Conservation (phyloP, 2,797 vertebrate species). For the Hapalemur alaotrensis region DNA sequence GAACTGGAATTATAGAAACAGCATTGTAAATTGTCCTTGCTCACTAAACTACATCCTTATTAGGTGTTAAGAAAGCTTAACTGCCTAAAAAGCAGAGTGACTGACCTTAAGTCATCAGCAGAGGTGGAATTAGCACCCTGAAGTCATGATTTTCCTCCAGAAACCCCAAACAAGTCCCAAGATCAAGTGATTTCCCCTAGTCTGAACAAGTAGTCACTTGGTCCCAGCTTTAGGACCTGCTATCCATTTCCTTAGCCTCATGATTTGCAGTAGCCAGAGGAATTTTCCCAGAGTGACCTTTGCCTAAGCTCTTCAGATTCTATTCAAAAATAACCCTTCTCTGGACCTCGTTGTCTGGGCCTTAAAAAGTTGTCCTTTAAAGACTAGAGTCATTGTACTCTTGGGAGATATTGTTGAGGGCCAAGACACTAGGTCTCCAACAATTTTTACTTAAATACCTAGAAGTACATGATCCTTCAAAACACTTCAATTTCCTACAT, state of each 20-base stretch:
- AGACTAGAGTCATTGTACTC: not conserved
- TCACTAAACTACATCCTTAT: not conserved
- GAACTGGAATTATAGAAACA: slow-evolving; percentile 74
- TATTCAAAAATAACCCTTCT: slow-evolving; percentile 10
- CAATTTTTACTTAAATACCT: not conserved
- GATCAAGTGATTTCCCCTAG: not conserved
- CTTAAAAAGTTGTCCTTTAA: not conserved
- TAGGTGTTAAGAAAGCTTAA: slow-evolving; percentile 12
- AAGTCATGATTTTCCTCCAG: slow-evolving; percentile 19
- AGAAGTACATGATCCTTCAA: not conserved
- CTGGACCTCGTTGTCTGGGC: not conserved
- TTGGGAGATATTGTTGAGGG: not conserved
- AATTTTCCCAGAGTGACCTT: not conserved
- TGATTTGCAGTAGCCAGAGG: not conserved
- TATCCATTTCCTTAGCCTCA: not conserved
- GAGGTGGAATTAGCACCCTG: not conserved
- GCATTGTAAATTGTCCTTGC: slow-evolving; percentile 12
- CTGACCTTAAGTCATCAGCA: not conserved
- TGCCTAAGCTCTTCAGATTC: not conserved
- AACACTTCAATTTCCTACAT: slow-evolving; percentile 25
- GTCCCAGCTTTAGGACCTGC: not conserved
- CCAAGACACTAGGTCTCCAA: not conserved
- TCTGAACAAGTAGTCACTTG: not conserved
- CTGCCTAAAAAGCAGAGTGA: not conserved
- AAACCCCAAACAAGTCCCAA: not conserved